Evolutionary conservation across 2,888 invertebrate species (phyloP), one percentile per base, ranked within the genome.

Genomic region (Phaonia tiefii): DNA sequence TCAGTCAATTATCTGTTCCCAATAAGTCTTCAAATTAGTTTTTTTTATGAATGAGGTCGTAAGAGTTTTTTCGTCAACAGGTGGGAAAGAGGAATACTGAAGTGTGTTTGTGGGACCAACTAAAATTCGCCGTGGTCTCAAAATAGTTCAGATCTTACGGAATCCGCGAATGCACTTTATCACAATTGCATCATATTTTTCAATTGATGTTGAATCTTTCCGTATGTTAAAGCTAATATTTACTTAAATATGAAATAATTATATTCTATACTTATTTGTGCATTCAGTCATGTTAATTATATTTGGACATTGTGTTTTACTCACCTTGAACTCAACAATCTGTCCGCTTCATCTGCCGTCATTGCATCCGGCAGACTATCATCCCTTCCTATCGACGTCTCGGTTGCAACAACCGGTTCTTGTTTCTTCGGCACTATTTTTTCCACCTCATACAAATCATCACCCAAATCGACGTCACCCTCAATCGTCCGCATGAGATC

Each of bases 281-380:
- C 75, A 75, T 82, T 72, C 58, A 2, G 10, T 54, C 22, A 10
- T 11, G 31, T 65, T 51, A 25, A 46, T 13, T 15, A 54, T 31
- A 31, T 31, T 5, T 31, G 31, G 3, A 31, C 31, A 8, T n/a
- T 31, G 31, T 31, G 8, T 31, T 31, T 31, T 8, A 91, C 92
- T 92, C 90, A 96, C 96, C 96, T 95, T 87, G 95, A 94, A 91
- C 96, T 97, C 87, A 97, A 93, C 88, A 97, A 92, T 91, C 95
- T 94, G 90, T 97, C 96, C 13, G 96, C 97, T 91, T 97, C 97
- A 87, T 96, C 96, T 71, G 96, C 95, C 84, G 97, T 97, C 96
- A 95, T 95, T 46, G 91, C 91, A 86, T 93, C 92, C 42, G 92
- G 91, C 84, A 92, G 90, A 84, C 90, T 89, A 81, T 89, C 88